A percentile compares a stretch with the other conserved stretches of the same genome.
These are phyloP conservation scores for Oscheius sp. DNA, from an alignment of 1,140 invertebrate species.

Conservation along the genomic window DNA sequence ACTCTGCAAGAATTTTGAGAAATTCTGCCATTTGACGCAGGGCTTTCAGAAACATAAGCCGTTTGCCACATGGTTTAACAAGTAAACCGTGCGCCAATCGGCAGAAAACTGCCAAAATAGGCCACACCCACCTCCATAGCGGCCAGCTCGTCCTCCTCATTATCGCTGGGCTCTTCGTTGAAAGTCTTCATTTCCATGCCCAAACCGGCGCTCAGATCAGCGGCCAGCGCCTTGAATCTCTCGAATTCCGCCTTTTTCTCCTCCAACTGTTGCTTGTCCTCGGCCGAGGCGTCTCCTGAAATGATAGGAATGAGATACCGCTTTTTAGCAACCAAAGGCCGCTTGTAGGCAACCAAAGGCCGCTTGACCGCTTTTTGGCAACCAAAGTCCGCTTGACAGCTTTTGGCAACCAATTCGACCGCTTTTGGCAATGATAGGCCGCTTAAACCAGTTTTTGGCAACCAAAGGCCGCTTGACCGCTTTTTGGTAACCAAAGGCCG, in stretches of 20 bases:
- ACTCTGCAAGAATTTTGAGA: background rate
- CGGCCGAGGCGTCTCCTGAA: slow-evolving; percentile 39
- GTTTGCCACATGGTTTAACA: background rate
- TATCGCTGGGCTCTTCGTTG: slow-evolving; percentile 40
- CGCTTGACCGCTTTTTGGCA: too few relatives aligned
- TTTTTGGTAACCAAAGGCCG: too few relatives aligned
- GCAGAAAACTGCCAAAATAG: background rate
- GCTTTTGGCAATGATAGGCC: too few relatives aligned
- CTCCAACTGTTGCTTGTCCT: slow-evolving; percentile 31
- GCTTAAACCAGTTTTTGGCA: too few relatives aligned
- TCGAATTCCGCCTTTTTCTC: slow-evolving; percentile 14
- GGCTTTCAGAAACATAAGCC: background rate
- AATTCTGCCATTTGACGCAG: too few relatives aligned
- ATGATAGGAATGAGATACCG: too few relatives aligned
- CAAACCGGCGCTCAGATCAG: background rate
- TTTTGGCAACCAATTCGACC: too few relatives aligned
- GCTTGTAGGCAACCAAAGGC: background rate
- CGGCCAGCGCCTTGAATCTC: background rate
- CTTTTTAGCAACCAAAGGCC: too few relatives aligned
- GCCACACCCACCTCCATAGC: slow-evolving; percentile 14
- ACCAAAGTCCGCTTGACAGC: too few relatives aligned
- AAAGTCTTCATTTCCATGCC: slow-evolving; percentile 20
- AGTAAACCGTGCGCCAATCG: background rate
- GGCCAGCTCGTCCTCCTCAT: slow-evolving; percentile 38
- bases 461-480: too few relatives aligned